These are phyloP conservation scores for Neuroterus valhalla DNA, from an alignment of 1,140 invertebrate genomes.

Conservation along the genomic window DNA sequence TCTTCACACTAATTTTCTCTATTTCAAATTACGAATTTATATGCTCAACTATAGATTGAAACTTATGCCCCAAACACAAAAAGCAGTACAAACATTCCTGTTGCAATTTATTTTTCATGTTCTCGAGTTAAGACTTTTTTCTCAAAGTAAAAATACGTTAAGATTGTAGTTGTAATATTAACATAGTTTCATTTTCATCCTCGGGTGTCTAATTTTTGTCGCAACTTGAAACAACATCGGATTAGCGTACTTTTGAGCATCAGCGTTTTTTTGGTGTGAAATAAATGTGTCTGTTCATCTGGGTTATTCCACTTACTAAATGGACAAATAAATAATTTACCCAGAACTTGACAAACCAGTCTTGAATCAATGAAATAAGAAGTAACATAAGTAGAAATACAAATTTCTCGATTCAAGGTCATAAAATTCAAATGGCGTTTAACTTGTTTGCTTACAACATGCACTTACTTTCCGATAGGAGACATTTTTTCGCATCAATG, in stretches of 20 bases:
- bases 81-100: too few relatives aligned
- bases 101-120: too few relatives aligned
- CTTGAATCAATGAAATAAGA: constrained; percentile 22
- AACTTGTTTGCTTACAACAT: constrained; percentile 21
- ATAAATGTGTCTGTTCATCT: not conserved
- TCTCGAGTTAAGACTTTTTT: too few relatives aligned
- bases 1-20: not conserved
- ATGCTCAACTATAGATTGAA: not conserved
- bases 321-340: constrained; percentile 9
- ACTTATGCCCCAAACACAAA: not conserved
- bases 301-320: constrained; percentile 16
- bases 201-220: too few relatives aligned
- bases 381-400: constrained; percentile 13
- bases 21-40: not conserved
- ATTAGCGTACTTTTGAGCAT: too few relatives aligned
- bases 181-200: too few relatives aligned
- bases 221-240: too few relatives aligned
- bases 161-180: too few relatives aligned
- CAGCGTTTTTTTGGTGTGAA: too few relatives aligned
- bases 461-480: not conserved
- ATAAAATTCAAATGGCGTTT: constrained; percentile 2
- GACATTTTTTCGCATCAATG: not conserved
- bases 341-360: constrained; percentile 12
- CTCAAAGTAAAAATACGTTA: too few relatives aligned
- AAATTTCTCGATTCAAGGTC: constrained; percentile 11